Conservation (phyloP, 2,797 vertebrate genomes). For the Syngnathus rostellatus region DNA sequence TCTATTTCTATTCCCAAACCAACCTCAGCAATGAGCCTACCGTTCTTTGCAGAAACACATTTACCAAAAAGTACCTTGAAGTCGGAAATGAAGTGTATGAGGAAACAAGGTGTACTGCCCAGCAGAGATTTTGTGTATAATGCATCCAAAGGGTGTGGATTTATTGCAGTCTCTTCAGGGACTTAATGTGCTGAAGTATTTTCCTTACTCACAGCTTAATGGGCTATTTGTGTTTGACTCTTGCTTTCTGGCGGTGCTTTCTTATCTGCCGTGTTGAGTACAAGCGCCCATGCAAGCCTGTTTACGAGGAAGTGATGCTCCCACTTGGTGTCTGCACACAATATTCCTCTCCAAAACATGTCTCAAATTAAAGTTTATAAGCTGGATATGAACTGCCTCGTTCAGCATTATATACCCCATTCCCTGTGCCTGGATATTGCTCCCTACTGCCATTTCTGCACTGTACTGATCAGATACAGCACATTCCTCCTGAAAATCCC, state of each 20-base stretch:
- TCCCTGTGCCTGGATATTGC: constrained; percentile 39
- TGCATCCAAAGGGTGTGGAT: constrained; percentile 12
- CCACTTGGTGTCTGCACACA: constrained; percentile 10
- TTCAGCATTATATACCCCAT: constrained; percentile 34
- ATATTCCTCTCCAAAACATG: constrained; percentile 21
- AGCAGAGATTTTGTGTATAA: constrained; percentile 7
- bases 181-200: constrained; percentile 30
- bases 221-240: constrained; percentile 27
- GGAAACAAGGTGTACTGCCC: background rate
- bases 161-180: constrained; percentile 30
- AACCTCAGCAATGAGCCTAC: background rate
- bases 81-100: background rate
- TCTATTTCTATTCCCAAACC: background rate
- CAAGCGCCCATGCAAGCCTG: constrained; percentile 5
- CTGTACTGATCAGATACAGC: constrained; percentile 46
- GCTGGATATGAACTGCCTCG: constrained; percentile 30
- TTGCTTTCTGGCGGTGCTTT: background rate
- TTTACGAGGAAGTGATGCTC: constrained; percentile 28
- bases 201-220: constrained; percentile 34
- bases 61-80: background rate
- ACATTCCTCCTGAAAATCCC: constrained; percentile 42
- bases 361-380: constrained; percentile 44
- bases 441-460: constrained; percentile 50
- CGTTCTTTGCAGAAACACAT: background rate
- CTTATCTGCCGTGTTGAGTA: constrained; percentile 5